Conservation (phyloP, 2,797 vertebrate species). For the Bucorvus abyssinicus region DNA sequence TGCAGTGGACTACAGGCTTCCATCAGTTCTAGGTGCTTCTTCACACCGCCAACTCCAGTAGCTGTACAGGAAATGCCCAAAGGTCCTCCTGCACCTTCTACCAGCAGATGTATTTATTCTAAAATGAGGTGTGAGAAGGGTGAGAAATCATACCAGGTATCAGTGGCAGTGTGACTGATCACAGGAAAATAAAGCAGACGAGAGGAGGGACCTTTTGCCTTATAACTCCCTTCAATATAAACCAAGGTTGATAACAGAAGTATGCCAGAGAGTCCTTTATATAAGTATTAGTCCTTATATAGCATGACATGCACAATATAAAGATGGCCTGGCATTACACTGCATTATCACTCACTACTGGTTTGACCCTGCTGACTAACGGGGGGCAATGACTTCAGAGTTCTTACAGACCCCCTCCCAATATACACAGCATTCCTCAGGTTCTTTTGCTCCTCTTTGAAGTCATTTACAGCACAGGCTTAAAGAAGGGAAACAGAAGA, state of each 20-base stretch:
- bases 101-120: not conserved
- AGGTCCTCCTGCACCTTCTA: not conserved
- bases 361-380: not conserved
- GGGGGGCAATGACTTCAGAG: not conserved
- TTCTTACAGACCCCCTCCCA: not conserved
- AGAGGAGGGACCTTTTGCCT: not conserved
- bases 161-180: not conserved
- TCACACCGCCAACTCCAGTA: not conserved
- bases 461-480: not conserved
- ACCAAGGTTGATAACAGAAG: not conserved
- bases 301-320: not conserved
- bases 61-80: not conserved
- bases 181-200: not conserved
- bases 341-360: not conserved
- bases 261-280: not conserved
- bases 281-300: not conserved
- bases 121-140: not conserved
- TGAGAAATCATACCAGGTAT: not conserved
- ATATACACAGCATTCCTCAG: too few species aligned
- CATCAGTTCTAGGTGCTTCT: not conserved
- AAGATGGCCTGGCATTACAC: accelerated
- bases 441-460: not conserved
- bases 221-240: not conserved
- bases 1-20: not conserved
- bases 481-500: not conserved